Percentiles rank a stretch among this genome's conserved stretches.
phyloP scores from a whole-genome alignment of 2,888 invertebrate genomes.

The Pheosia tremula region DNA sequence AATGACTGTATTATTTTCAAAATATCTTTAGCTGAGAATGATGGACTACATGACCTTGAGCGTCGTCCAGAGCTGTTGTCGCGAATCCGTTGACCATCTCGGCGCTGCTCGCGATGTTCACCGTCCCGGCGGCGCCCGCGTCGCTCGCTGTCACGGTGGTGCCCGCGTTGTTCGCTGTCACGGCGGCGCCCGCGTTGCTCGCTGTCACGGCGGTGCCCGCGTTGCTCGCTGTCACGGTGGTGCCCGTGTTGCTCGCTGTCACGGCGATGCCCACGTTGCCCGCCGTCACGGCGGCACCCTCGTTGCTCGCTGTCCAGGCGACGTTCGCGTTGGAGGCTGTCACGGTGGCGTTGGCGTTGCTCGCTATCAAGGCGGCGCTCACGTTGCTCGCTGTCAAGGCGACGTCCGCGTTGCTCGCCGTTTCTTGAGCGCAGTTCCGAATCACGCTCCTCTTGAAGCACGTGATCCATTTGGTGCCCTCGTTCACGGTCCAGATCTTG shows the following conservation, averaged over 20 bases:
- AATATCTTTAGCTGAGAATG: neutral
- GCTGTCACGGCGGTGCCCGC: neutral
- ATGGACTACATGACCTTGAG: neutral
- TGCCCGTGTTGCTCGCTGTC: too few relatives aligned
- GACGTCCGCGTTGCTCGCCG: too few relatives aligned
- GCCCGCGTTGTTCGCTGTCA: neutral
- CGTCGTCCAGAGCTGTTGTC: neutral
- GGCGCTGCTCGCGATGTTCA: neutral
- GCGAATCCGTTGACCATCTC: neutral
- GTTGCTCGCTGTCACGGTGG: neutral
- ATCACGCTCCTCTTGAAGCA: neutral
- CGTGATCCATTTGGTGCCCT: neutral
- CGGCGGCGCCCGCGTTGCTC: neutral
- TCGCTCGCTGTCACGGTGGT: neutral
- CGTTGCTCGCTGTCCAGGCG: too few relatives aligned
- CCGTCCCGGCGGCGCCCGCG: neutral
- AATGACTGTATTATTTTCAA: neutral
- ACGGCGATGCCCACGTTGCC: too few relatives aligned
- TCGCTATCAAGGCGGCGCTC: too few relatives aligned
- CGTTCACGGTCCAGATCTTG: neutral
- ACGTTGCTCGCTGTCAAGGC: too few relatives aligned
- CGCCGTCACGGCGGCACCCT: too few relatives aligned
- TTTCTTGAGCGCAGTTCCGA: neutral
- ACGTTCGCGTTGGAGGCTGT: too few relatives aligned
- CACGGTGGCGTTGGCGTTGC: too few relatives aligned